These are phyloP conservation scores for Rattus rattus DNA, from an alignment of 2,113 vertebrate genomes.

Conservation along the genomic window DNA sequence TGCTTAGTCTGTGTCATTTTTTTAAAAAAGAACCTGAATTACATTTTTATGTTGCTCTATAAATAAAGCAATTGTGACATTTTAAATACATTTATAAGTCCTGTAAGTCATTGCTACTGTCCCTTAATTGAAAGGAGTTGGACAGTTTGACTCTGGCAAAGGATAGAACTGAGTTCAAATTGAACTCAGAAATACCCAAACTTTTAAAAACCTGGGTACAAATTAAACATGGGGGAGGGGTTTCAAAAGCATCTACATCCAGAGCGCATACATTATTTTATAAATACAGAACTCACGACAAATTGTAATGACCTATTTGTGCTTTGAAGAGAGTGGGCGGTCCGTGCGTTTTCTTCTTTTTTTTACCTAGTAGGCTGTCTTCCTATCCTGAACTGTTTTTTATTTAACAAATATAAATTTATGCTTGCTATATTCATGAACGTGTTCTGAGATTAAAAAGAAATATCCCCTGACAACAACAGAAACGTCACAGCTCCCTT, in stretches of 20 bases:
- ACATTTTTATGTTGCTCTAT: conserved; percentile 78
- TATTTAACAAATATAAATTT: conserved; percentile 12
- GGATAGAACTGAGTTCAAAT: conserved; percentile 52
- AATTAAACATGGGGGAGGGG: neutral
- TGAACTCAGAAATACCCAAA: conserved; percentile 54
- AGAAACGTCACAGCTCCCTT: neutral
- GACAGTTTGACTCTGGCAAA: conserved; percentile 32
- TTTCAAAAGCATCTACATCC: conserved; percentile 19
- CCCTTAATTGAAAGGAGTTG: conserved; percentile 73
- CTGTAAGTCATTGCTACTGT: conserved; percentile 72
- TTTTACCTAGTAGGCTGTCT: neutral
- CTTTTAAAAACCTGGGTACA: conserved; percentile 43
- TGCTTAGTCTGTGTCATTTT: conserved; percentile 65
- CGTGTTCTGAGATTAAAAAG: neutral
- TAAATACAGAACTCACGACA: neutral
- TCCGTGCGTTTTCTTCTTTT: conserved; percentile 43
- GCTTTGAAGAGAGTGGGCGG: neutral
- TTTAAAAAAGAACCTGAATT: conserved; percentile 68
- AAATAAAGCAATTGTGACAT: conserved; percentile 76
- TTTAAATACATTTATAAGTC: conserved; percentile 76
- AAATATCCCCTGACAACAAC: neutral
- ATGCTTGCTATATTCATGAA: neutral
- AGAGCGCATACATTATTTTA: conserved; percentile 19
- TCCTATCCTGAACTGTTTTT: neutral
- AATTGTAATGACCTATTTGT: neutral